These are phyloP conservation scores for Cantharis flavilabris DNA, from an alignment of 2,888 invertebrate species.

Conservation along the genomic window DNA sequence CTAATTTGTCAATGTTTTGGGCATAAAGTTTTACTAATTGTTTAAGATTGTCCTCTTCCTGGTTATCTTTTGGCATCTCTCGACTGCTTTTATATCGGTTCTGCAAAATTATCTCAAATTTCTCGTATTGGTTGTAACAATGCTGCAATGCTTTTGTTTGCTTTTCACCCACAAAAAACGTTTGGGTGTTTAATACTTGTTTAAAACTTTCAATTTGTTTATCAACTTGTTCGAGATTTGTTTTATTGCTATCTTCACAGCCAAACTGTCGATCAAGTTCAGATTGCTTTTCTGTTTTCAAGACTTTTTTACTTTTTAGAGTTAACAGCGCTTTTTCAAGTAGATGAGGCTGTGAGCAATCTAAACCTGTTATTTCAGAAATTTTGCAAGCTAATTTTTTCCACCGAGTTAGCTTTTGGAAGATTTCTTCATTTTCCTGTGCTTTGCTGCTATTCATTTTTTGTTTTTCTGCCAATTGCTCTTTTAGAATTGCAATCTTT, in stretches of 20 bases:
- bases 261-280: not conserved
- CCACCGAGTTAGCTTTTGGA: not conserved
- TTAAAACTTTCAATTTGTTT: not conserved
- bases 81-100: not conserved
- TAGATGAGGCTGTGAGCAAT: not conserved
- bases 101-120: not conserved
- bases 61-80: too few species aligned
- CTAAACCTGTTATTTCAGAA: too few species aligned
- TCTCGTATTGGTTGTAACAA: not conserved
- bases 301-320: not conserved
- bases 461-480: not conserved
- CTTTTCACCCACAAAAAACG: not conserved
- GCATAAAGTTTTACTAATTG: too few species aligned
- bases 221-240: not conserved
- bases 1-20: too few species aligned
- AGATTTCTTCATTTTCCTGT: not conserved
- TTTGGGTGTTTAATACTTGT: not conserved
- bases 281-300: not conserved
- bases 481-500: not conserved
- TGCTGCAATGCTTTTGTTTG: not conserved
- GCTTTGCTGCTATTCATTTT: not conserved
- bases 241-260: too few species aligned
- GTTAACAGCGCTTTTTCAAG: not conserved
- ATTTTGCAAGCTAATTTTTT: not conserved
- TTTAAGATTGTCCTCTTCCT: too few species aligned